Base-by-base conservation (phyloP, 2,888 invertebrate species). In the Agrypnus murinus region DNA sequence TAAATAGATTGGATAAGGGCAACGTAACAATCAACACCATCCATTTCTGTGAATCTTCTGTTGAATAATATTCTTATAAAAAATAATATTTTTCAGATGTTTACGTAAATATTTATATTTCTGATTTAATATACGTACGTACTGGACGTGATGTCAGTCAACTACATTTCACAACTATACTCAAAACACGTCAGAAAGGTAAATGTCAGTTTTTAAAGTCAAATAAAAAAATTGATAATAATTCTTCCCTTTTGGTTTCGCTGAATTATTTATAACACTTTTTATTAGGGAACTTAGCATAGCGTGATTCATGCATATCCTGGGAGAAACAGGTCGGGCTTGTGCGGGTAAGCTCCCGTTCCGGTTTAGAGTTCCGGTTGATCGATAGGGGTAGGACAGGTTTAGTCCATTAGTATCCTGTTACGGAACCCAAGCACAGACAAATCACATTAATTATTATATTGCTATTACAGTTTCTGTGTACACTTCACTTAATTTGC, bases 371-470 rank as follows among this genome's bases (percentile, higher is more conserved):
- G 57, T 69, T 69, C 64, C 57, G 46, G 57, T 62, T 71, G 71
- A 67, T 71, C 71, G 67, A 71, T 69, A 69, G 59, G 36, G 65
- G 43, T 67, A 67, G 55, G 66, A 71, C 71, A 67, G 71, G 63
- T 67, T 67, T 71, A 71, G 63, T 71, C 58, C 71, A 71, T 60
- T 62, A 66, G 70, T 60, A 62, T 71, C 66, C 55, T 38, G 43
- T 71, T 71, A 67, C 64, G 57, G 45, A 50, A 46, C 36, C 63
- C 34, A 55, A 63, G 63, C 58, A 63, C 48, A 63, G 63, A 63
- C 60, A 68, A 68, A 67, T 59, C 67, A 63, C 68, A 62, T 68
- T 68, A 68, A 55, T 55, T 63, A 63, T 63, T 62, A 53, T 67
- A 58, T 62, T 45, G 46, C 17, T 62, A 43, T 43, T 58, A 25